These are phyloP conservation scores for Drosophila ironensis DNA, from an alignment of 1,140 invertebrate species.

Conservation along the genomic window DNA sequence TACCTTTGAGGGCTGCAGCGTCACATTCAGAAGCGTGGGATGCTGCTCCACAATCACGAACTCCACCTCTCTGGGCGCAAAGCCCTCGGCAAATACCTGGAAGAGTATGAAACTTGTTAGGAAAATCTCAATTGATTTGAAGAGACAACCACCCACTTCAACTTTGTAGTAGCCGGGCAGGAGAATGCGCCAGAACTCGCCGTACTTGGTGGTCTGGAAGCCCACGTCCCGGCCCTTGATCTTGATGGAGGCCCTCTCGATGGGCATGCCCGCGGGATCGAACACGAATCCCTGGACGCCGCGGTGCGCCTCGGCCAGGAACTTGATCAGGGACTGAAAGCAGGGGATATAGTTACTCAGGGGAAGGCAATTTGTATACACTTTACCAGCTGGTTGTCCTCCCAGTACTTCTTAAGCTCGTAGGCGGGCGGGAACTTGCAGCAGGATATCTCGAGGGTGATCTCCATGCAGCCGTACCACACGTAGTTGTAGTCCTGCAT, in stretches of 20 bases:
- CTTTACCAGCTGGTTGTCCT: constrained; percentile 93
- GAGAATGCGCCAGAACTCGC: constrained; percentile 96
- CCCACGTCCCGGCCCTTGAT: constrained; percentile 93
- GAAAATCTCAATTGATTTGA: not conserved
- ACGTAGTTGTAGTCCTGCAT: constrained; percentile 99
- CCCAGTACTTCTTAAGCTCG: constrained; percentile 95
- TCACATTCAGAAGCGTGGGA: constrained; percentile 92
- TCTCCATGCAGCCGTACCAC: constrained; percentile 98
- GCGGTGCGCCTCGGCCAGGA: constrained; percentile 93
- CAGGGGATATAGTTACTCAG: not conserved
- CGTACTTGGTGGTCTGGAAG: constrained; percentile 94
- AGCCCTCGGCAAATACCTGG: constrained; percentile 92
- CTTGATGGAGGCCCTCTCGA: constrained; percentile 92
- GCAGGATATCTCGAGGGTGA: constrained; percentile 98
- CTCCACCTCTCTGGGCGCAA: constrained; percentile 90
- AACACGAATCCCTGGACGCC: constrained; percentile 92
- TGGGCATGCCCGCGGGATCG: constrained; percentile 90
- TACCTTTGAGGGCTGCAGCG: constrained; percentile 91
- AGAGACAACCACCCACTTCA: constrained; percentile 85
- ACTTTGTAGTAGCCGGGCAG: constrained; percentile 92
- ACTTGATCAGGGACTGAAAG: constrained; percentile 89
- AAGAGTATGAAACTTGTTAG: too few species aligned
- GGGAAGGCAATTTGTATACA: constrained; percentile 15
- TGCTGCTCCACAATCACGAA: constrained; percentile 93
- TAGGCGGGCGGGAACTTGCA: constrained; percentile 95